These are phyloP conservation scores for Nomada ruficornis DNA, from an alignment of 2,888 invertebrate genomes.

Conservation along the genomic window DNA sequence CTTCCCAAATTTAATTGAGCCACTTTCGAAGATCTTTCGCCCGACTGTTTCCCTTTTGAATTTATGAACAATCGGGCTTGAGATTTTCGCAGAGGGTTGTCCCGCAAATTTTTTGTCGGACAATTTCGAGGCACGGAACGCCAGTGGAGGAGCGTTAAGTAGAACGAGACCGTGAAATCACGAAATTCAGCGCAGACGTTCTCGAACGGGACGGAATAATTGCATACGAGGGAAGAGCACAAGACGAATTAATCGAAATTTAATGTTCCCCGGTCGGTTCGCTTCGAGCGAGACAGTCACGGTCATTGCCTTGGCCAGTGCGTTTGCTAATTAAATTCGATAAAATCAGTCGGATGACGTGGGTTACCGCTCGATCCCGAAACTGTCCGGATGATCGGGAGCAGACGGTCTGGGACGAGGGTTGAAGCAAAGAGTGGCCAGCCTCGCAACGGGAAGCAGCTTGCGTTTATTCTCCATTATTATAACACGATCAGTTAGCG, in stretches of 20 bases:
- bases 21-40: too few species aligned
- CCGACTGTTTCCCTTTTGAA: too few species aligned
- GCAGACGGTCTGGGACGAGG: constrained; percentile 32
- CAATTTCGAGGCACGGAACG: neutral
- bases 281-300: constrained; percentile 47
- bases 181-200: constrained; percentile 21
- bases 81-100: neutral
- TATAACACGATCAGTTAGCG: constrained; percentile 41
- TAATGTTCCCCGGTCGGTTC: constrained; percentile 39
- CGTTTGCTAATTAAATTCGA: constrained; percentile 79
- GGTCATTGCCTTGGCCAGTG: constrained; percentile 66
- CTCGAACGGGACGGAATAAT: constrained; percentile 50
- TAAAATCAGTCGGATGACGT: constrained; percentile 72
- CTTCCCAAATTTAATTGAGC: too few species aligned
- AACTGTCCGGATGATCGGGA: constrained; percentile 45
- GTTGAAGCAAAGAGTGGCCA: constrained; percentile 12
- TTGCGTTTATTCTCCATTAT: constrained; percentile 38
- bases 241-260: constrained; percentile 60
- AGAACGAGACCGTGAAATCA: constrained; percentile 2
- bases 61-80: neutral
- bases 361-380: constrained; percentile 38
- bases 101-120: neutral
- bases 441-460: constrained; percentile 23
- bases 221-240: constrained; percentile 38
- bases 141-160: neutral